Evolutionary conservation across 2,113 vertebrate genomes (phyloP).

Genomic region (Clupea harengus): DNA sequence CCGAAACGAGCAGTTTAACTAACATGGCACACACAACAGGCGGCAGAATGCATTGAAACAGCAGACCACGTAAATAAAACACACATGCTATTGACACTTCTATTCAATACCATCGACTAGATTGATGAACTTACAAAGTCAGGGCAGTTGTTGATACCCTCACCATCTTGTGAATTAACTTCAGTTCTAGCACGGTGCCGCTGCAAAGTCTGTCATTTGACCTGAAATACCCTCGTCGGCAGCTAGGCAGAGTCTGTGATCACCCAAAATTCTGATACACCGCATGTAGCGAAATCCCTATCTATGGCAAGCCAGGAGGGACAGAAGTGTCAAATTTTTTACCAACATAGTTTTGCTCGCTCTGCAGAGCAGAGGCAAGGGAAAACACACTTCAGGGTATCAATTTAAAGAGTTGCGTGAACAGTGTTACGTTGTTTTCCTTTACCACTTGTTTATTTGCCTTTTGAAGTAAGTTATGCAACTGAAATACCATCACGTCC

Average conservation of each 20-base stretch:
- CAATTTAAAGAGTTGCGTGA: background rate
- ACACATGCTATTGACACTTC: background rate
- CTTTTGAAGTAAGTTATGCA: background rate
- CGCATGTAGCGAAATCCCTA: slow-evolving; percentile 28
- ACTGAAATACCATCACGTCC: background rate
- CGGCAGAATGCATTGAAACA: background rate
- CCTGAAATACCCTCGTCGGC: slow-evolving; percentile 46
- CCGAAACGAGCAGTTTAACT: background rate
- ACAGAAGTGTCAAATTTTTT: slow-evolving; percentile 16
- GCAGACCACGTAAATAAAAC: background rate
- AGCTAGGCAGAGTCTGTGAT: slow-evolving; percentile 37
- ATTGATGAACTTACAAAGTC: slow-evolving; percentile 1
- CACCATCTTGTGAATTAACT: slow-evolving; percentile 15
- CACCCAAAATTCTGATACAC: slow-evolving; percentile 29
- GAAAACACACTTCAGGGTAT: background rate
- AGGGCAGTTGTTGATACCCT: slow-evolving; percentile 28
- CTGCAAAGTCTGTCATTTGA: slow-evolving; percentile 37
- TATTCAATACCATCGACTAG: background rate
- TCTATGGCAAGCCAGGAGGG: slow-evolving; percentile 30
- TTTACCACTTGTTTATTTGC: background rate
- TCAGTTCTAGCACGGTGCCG: slow-evolving; percentile 13
- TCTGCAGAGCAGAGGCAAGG: background rate
- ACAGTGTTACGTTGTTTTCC: background rate
- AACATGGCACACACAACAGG: background rate
- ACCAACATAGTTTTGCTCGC: background rate